Evolutionary conservation across 2,113 vertebrate species (phyloP).

Genomic region (Vicugna pacos): DNA sequence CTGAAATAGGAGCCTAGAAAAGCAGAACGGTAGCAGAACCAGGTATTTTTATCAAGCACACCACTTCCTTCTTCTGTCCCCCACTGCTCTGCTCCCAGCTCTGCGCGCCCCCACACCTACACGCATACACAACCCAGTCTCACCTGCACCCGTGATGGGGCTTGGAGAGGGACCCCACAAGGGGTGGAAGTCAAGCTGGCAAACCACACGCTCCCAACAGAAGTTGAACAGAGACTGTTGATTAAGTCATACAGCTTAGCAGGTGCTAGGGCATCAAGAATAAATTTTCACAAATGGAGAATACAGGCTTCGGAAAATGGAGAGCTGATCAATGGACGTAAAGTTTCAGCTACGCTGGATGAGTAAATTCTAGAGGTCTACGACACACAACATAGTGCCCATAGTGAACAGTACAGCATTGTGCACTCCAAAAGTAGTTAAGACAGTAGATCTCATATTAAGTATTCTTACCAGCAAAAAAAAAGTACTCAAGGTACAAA

Average conservation of each 20-base stretch:
- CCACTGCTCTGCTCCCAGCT: background rate
- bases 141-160: background rate
- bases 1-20: background rate
- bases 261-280: background rate
- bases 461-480: background rate
- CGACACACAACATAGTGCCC: background rate
- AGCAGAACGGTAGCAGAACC: background rate
- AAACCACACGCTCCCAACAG: background rate
- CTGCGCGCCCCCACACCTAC: background rate
- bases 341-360: background rate
- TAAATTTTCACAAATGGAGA: background rate
- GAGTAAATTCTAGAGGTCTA: background rate
- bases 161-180: background rate
- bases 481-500: background rate
- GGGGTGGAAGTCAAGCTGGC: background rate
- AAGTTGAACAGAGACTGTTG: background rate
- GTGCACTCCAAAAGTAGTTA: background rate
- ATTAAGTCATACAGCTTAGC: background rate
- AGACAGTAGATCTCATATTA: background rate
- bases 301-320: background rate
- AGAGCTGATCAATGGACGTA: background rate
- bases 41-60: background rate
- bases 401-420: rapidly evolving
- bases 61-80: background rate
- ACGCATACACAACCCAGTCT: background rate